Evolutionary conservation across 2,888 invertebrate species (phyloP), one percentile per base, ranked within the genome.

Genomic region (Limnephilus lunatus): DNA sequence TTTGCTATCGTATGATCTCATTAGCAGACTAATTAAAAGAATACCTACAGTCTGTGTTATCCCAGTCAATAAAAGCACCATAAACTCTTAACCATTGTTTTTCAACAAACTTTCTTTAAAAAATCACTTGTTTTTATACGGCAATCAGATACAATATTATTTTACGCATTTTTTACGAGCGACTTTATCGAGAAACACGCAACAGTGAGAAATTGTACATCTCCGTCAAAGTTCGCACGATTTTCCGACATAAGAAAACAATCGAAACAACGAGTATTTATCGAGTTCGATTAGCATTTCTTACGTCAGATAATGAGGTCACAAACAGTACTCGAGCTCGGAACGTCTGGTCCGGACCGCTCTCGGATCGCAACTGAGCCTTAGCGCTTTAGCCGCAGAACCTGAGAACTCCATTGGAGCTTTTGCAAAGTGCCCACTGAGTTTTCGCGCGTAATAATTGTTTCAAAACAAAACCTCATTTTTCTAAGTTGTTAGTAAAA

Each of bases 331-430:
- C 3, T 39, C 30, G 39, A 83, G n/a, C 81, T 1, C 14, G 39
- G 9, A 91, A 88, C 91, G 82, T 44, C 91, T 53, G 82, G 35
- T 35, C 81, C 80, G 35, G 88, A 53, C 82, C 91, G 31, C 80
- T 32, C 48, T 88, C 88, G 87, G 88, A 81, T 53, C 91, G 91
- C 91, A 82, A 91, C 91, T 91, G 88, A 82, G 44, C 44, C 44
- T 44, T 44, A 44, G 25, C 19, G 44, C 44, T 12, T 44, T 44
- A 44, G 25, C 19, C 14, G 68, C 68, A 35, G 31, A 35, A 39
- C 81, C 88, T n/a, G 82, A 48, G 19, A 30, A 82, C 82, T 82
- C 48, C 90, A 44, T 81, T 90, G 19, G 82, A 90, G 82, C 81
- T 90, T 82, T 30, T 81, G 15, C 81, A 81, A 82, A 35, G 80